Evolutionary conservation across 2,113 vertebrate species (phyloP).

Genomic region (Cinclus cinclus): DNA sequence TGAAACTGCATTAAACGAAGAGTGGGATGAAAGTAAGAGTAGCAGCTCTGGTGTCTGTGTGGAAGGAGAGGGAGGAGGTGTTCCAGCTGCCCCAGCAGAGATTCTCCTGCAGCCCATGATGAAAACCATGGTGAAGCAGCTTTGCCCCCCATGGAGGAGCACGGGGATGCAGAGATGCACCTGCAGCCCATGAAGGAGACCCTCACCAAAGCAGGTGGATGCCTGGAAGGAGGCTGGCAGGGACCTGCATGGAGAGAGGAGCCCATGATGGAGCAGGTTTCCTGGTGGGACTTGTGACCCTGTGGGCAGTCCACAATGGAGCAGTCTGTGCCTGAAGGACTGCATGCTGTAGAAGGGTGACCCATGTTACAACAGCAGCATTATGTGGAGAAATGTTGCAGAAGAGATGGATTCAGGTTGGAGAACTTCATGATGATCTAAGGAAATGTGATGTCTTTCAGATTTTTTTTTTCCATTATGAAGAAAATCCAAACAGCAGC

Average conservation of each 20-base stretch:
- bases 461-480: not conserved
- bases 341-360: not conserved
- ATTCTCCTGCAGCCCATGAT: not conserved
- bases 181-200: not conserved
- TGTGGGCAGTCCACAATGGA: accelerated
- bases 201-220: not conserved
- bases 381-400: not conserved
- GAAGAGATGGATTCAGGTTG: not conserved
- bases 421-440: not conserved
- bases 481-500: not conserved
- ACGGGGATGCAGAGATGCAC: not conserved
- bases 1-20: not conserved
- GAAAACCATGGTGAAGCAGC: not conserved
- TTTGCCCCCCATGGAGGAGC: not conserved
- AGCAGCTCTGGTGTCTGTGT: not conserved
- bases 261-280: not conserved
- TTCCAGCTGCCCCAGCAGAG: not conserved
- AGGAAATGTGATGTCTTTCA: not conserved
- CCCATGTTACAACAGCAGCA: not conserved
- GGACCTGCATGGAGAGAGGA: not conserved
- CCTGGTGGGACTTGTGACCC: not conserved
- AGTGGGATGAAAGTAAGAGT: not conserved
- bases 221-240: not conserved
- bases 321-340: not conserved
- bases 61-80: not conserved